A percentile compares a stretch with the other conserved stretches of the same genome.
These are phyloP conservation scores for Eclectus roratus DNA, from an alignment of 2,113 vertebrate genomes.

Conservation along the genomic window DNA sequence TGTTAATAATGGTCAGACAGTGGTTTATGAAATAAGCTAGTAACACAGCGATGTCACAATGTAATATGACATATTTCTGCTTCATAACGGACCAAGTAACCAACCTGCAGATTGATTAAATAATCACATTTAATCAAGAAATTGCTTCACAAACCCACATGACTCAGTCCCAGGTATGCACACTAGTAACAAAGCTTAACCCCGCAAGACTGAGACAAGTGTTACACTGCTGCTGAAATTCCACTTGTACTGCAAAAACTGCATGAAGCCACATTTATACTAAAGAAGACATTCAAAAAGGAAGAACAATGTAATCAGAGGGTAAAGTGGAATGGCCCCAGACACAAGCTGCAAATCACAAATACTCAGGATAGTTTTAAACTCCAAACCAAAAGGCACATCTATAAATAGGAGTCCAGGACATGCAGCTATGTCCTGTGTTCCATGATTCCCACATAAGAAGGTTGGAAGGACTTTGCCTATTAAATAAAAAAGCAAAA, in stretches of 20 bases:
- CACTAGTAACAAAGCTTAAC: neutral
- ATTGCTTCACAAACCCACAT: neutral
- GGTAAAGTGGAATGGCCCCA: neutral
- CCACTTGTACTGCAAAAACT: neutral
- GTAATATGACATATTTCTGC: neutral
- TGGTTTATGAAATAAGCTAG: neutral
- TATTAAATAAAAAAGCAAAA: neutral
- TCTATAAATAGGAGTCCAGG: neutral
- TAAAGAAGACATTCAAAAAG: neutral
- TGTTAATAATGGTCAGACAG: neutral
- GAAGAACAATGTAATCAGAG: neutral
- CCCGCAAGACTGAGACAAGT: neutral
- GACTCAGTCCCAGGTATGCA: neutral
- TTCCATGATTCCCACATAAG: neutral
- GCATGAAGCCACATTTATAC: neutral
- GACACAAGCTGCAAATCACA: neutral
- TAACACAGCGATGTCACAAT: neutral
- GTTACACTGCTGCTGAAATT: neutral
- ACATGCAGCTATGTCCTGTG: neutral
- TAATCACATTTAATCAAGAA: neutral
- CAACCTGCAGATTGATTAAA: accelerated
- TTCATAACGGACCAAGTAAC: neutral
- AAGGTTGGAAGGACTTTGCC: neutral
- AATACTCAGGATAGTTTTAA: neutral
- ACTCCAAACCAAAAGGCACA: neutral